Evolutionary conservation across 2,113 vertebrate genomes (phyloP).

Genomic region (Tautogolabrus adspersus): DNA sequence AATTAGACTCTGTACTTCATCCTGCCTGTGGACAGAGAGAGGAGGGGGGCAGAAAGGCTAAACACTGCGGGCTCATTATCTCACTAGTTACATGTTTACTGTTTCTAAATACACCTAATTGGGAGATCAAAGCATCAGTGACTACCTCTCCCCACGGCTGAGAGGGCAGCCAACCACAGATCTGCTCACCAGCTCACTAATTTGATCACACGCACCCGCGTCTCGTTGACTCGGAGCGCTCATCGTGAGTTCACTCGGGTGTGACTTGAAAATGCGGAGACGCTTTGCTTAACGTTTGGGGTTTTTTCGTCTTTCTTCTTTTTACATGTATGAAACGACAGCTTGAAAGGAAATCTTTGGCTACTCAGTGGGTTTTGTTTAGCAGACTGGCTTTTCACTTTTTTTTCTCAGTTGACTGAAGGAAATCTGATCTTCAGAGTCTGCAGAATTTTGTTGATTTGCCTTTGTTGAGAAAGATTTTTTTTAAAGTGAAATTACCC

Average conservation of each 20-base stretch:
- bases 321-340: conserved; percentile 1
- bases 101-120: conserved; percentile 79
- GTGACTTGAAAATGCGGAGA: conserved; percentile 19
- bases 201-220: conserved; percentile 45
- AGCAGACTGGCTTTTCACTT: conserved; percentile 17
- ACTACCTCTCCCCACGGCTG: conserved; percentile 36
- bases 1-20: conserved; percentile 61
- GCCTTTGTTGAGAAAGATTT: not conserved
- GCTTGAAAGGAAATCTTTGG: not conserved
- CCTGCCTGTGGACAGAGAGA: conserved; percentile 37
- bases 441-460: not conserved
- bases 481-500: not conserved
- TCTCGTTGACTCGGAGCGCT: conserved; percentile 9
- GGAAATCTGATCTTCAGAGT: not conserved
- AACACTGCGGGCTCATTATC: conserved; percentile 78
- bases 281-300: not conserved
- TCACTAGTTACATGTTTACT: conserved; percentile 77
- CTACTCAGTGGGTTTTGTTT: not conserved
- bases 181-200: conserved; percentile 47
- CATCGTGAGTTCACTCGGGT: conserved; percentile 20
- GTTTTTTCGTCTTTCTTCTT: not conserved
- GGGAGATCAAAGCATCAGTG: conserved; percentile 67
- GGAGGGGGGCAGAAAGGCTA: conserved; percentile 50
- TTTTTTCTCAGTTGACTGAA: conserved; percentile 39
- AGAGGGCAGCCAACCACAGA: conserved; percentile 37